Evolutionary conservation across 1,140 invertebrate species (phyloP).

Genomic region (Araneus ventricosus): DNA sequence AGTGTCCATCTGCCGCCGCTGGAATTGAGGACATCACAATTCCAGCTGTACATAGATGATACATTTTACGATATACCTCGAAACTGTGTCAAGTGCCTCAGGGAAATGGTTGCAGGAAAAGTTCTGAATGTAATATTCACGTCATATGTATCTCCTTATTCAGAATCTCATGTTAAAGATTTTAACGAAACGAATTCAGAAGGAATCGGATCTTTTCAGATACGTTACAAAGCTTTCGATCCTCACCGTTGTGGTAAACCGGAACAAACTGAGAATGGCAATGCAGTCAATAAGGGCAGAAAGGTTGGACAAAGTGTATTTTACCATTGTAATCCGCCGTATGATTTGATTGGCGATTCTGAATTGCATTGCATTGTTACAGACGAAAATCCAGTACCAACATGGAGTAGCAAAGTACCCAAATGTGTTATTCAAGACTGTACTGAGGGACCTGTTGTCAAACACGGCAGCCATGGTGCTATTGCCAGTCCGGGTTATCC

Average conservation of each 20-base stretch:
- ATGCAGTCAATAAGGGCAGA: constrained; percentile 60
- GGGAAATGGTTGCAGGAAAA: constrained; percentile 68
- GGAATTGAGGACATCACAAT: constrained; percentile 26
- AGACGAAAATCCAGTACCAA: constrained; percentile 68
- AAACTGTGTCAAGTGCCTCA: constrained; percentile 75
- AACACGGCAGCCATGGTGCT: constrained; percentile 41
- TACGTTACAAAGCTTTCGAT: constrained; percentile 76
- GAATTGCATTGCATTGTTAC: constrained; percentile 53
- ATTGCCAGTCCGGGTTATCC: constrained; percentile 76
- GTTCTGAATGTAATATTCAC: constrained; percentile 70
- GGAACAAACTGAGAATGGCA: constrained; percentile 68
- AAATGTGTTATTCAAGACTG: constrained; percentile 73
- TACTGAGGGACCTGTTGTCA: constrained; percentile 21
- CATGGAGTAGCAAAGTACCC: constrained; percentile 70
- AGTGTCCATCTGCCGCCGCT: constrained; percentile 65
- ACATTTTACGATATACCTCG: constrained; percentile 64
- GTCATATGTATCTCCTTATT: constrained; percentile 13
- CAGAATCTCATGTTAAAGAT: constrained; percentile 20
- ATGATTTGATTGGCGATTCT: constrained; percentile 71
- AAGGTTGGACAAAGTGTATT: constrained; percentile 62
- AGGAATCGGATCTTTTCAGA: constrained; percentile 64
- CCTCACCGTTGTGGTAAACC: constrained; percentile 70
- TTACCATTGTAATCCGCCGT: constrained; percentile 74
- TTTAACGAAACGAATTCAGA: constrained; percentile 3
- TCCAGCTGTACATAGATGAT: constrained; percentile 72